phyloP scores from a whole-genome alignment of 1,140 invertebrate genomes.

The Radopholus similis region DNA sequence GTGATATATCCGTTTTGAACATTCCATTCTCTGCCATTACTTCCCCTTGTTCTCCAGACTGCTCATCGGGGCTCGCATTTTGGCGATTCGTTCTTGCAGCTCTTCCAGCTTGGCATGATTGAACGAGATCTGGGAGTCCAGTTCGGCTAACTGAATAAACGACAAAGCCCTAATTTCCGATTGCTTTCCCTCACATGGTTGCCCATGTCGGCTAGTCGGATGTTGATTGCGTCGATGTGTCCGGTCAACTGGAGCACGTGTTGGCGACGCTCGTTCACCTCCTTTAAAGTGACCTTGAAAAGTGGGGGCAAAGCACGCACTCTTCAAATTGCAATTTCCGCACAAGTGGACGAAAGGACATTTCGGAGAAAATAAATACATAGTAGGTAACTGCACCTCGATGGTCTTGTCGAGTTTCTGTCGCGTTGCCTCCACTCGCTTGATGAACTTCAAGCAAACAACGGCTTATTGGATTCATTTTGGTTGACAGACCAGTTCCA shows the following conservation, averaged over 20 bases:
- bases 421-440: slow-evolving; percentile 10
- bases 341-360: too few species aligned
- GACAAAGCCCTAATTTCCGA: neutral
- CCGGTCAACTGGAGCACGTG: slow-evolving; percentile 6
- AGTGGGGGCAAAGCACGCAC: too few species aligned
- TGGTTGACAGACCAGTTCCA: neutral
- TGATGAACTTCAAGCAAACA: slow-evolving; percentile 7
- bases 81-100: slow-evolving; percentile 4
- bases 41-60: neutral
- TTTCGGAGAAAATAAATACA: too few species aligned
- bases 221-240: slow-evolving; percentile 6
- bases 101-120: slow-evolving; percentile 11
- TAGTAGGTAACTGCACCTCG: too few species aligned
- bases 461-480: neutral
- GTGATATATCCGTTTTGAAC: too few species aligned
- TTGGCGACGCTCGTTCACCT: slow-evolving; percentile 2
- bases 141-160: slow-evolving; percentile 7
- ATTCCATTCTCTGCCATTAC: neutral
- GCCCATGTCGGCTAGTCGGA: slow-evolving; percentile 9
- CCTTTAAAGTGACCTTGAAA: slow-evolving; percentile 5
- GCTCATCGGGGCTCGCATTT: neutral
- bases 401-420: slow-evolving; percentile 12
- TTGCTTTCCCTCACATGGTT: neutral
- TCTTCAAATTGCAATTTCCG: too few species aligned
- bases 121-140: slow-evolving; percentile 10